Percentiles rank a stretch among this genome's conserved stretches.
Conservation (phyloP, 2,797 vertebrate species). For the Apogon hyalosoma region DNA sequence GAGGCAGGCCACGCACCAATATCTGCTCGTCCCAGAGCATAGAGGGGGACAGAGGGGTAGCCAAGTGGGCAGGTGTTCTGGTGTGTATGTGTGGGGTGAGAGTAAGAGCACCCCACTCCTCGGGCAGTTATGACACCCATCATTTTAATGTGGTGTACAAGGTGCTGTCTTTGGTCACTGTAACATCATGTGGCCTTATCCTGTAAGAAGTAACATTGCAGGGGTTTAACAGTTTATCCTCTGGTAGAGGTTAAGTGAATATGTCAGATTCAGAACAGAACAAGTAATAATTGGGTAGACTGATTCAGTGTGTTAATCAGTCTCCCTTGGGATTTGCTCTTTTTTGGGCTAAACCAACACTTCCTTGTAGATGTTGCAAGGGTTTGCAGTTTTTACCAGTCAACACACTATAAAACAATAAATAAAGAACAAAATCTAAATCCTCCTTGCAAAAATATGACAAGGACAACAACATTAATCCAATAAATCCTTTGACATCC, state of each 20-base stretch:
- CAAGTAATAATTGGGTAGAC: constrained; percentile 40
- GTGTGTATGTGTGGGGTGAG: constrained; percentile 12
- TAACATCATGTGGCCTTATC: constrained; percentile 18
- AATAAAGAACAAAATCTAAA: constrained; percentile 25
- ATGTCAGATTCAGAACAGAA: constrained; percentile 29
- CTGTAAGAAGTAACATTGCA: background rate
- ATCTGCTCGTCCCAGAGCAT: constrained; percentile 90
- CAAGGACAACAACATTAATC: constrained; percentile 56
- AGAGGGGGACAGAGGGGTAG: constrained; percentile 54
- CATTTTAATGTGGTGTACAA: constrained; percentile 4
- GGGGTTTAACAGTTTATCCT: constrained; percentile 20
- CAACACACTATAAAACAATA: constrained; percentile 18
- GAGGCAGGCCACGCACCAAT: constrained; percentile 83
- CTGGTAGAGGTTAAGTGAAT: constrained; percentile 17
- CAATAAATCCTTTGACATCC: constrained; percentile 58
- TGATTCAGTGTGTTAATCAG: constrained; percentile 37
- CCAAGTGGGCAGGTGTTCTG: constrained; percentile 68
- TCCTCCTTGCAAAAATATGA: constrained; percentile 47
- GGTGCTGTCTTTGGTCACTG: constrained; percentile 82
- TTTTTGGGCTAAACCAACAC: constrained; percentile 45
- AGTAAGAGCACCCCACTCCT: background rate
- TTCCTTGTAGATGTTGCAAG: constrained; percentile 35
- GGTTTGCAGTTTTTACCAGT: constrained; percentile 47
- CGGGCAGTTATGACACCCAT: background rate
- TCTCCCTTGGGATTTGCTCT: constrained; percentile 46